Percentiles rank a stretch among this genome's conserved stretches.
Conservation (phyloP, 2,888 invertebrate genomes). For the Mimumesa dahlbomi region DNA sequence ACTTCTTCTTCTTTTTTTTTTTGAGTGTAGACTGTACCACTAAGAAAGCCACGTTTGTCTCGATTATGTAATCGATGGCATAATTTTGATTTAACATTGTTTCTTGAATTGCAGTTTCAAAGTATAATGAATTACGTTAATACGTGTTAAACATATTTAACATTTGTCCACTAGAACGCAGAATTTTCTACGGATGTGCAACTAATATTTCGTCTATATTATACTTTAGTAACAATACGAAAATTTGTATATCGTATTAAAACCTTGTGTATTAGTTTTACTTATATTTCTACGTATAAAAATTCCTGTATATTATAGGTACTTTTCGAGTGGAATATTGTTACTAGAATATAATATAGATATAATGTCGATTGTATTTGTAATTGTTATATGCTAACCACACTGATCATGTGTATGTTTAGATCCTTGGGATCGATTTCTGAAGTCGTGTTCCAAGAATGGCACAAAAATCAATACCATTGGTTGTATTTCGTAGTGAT, state of each 20-base stretch:
- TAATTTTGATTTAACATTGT: slow-evolving; percentile 11
- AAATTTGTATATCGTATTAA: slow-evolving; percentile 17
- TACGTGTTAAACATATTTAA: slow-evolving; percentile 5
- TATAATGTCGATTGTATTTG: slow-evolving; percentile 26
- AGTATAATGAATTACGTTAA: slow-evolving; percentile 17
- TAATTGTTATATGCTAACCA: slow-evolving; percentile 20
- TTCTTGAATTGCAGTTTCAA: slow-evolving; percentile 14
- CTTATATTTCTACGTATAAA: slow-evolving; percentile 26
- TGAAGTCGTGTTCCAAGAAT: slow-evolving; percentile 16
- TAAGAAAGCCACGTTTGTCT: slow-evolving; percentile 17
- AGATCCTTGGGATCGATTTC: slow-evolving; percentile 12
- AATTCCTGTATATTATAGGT: not conserved
- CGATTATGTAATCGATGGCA: not conserved
- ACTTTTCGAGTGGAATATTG: slow-evolving; percentile 32
- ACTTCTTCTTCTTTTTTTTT: slow-evolving; percentile 28
- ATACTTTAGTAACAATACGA: slow-evolving; percentile 10
- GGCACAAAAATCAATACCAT: slow-evolving; percentile 28
- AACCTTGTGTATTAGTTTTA: no score
- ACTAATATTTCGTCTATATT: slow-evolving; percentile 7
- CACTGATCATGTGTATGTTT: slow-evolving; percentile 27
- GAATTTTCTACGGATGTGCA: slow-evolving; percentile 11
- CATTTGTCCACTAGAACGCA: not conserved
- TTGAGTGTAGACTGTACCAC: slow-evolving; percentile 16
- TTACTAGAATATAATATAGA: slow-evolving; percentile 47
- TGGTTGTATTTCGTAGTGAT: slow-evolving; percentile 27